Evolutionary conservation across 2,888 invertebrate genomes (phyloP).

Genomic region (Teleiodes luculella): DNA sequence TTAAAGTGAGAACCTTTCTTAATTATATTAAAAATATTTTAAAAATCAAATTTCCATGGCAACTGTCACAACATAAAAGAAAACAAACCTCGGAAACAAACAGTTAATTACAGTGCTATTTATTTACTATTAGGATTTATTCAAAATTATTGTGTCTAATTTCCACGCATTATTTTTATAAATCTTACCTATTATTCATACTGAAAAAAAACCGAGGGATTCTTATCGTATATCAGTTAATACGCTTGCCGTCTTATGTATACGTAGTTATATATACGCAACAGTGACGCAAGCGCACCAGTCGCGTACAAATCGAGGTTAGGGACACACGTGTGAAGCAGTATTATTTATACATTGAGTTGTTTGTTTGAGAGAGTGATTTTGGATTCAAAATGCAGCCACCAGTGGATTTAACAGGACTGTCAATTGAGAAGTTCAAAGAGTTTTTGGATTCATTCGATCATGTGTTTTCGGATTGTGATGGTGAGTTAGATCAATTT

Average conservation of each 20-base stretch:
- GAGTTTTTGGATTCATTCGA: constrained; percentile 82
- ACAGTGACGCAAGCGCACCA: constrained; percentile 51
- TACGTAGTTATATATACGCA: constrained; percentile 45
- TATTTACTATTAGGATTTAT: too few relatives aligned
- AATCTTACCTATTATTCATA: too few relatives aligned
- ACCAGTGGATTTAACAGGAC: constrained; percentile 57
- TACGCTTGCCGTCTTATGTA: constrained; percentile 15
- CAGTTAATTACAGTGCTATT: neutral
- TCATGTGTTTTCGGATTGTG: constrained; percentile 87
- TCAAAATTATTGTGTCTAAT: too few relatives aligned
- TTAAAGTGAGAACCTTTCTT: too few relatives aligned
- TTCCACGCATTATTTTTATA: too few relatives aligned
- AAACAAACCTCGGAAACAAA: neutral
- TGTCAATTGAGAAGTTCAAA: constrained; percentile 63
- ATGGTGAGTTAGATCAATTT: constrained; percentile 73
- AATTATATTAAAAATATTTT: too few relatives aligned
- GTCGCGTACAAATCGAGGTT: constrained; percentile 44
- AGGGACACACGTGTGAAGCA: constrained; percentile 47
- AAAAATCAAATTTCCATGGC: too few relatives aligned
- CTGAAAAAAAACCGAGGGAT: too few relatives aligned
- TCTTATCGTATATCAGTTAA: neutral
- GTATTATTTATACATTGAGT: neutral
- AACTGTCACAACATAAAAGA: neutral
- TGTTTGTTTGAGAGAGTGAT: constrained; percentile 13
- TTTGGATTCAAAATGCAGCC: constrained; percentile 21